phyloP scores from a whole-genome alignment of 2,113 vertebrate genomes.

The Sinocyclocheilus maitianheensis region DNA sequence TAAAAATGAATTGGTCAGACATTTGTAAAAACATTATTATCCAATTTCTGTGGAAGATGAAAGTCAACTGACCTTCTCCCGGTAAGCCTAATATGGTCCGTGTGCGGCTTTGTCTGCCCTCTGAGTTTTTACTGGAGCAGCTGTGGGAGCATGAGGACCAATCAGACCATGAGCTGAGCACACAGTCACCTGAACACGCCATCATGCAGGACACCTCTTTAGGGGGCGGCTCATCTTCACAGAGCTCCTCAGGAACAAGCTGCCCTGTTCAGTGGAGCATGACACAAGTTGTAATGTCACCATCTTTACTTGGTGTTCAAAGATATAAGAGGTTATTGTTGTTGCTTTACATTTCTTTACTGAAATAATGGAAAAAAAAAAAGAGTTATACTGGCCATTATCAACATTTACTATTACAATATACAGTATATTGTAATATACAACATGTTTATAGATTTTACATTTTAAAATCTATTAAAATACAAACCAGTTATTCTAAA shows the following conservation, averaged over 20 bases:
- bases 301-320: not conserved
- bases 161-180: constrained; percentile 83
- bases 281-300: not conserved
- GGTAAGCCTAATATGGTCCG: constrained; percentile 85
- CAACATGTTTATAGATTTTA: no score
- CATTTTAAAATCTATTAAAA: no score
- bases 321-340: not conserved
- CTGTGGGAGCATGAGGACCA: constrained; percentile 93
- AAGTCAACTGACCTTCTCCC: constrained; percentile 79
- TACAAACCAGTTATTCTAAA: no score
- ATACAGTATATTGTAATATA: no score
- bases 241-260: constrained; percentile 74
- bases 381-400: not conserved
- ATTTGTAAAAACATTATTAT: not conserved
- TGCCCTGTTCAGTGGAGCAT: constrained; percentile 73
- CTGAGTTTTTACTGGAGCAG: constrained; percentile 84
- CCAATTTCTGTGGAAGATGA: no score
- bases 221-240: constrained; percentile 73
- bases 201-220: constrained; percentile 78
- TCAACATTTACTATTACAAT: not conserved
- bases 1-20: not conserved
- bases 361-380: not conserved
- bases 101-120: constrained; percentile 87
- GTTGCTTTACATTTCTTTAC: not conserved
- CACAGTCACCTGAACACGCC: constrained; percentile 86